Percentiles rank a stretch among this genome's conserved stretches.
phyloP scores from a whole-genome alignment of 2,888 invertebrate species.

The Aplocera efformata region DNA sequence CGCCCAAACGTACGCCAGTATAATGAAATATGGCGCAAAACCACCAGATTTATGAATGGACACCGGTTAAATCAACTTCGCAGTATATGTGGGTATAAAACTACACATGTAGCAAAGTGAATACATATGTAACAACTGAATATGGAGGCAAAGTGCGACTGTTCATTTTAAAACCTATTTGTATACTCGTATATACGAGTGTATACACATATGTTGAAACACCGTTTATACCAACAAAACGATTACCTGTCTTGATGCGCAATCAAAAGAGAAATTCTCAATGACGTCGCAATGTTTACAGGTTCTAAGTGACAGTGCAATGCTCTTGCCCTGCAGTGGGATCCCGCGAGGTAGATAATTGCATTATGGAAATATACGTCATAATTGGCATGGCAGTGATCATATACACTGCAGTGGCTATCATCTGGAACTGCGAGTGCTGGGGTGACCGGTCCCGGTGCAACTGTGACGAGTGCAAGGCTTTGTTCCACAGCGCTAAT shows the following conservation, averaged over 20 bases:
- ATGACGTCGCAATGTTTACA: constrained; percentile 30
- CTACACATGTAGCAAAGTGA: too few relatives aligned
- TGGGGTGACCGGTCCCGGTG: constrained; percentile 58
- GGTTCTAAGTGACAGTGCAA: constrained; percentile 17
- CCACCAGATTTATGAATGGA: constrained; percentile 35
- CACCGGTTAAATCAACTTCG: constrained; percentile 8
- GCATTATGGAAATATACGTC: constrained; percentile 67
- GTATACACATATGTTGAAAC: too few relatives aligned
- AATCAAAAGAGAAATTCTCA: constrained; percentile 4
- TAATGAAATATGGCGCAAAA: constrained; percentile 47
- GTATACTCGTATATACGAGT: too few relatives aligned
- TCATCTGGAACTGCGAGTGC: constrained; percentile 58
- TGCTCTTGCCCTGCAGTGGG: too few relatives aligned
- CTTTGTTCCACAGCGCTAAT: constrained; percentile 38
- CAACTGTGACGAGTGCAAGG: constrained; percentile 64
- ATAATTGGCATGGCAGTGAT: constrained; percentile 65
- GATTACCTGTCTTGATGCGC: background rate
- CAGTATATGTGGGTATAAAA: too few relatives aligned
- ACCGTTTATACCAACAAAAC: constrained; percentile 12
- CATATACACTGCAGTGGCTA: constrained; percentile 56
- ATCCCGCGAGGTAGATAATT: constrained; percentile 35
- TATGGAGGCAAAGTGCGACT: too few relatives aligned
- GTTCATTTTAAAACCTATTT: too few relatives aligned
- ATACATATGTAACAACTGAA: too few relatives aligned
- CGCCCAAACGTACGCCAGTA: constrained; percentile 43